These are phyloP conservation scores for Brachionus sp. DNA, from an alignment of 1,140 invertebrate genomes.

Conservation along the genomic window DNA sequence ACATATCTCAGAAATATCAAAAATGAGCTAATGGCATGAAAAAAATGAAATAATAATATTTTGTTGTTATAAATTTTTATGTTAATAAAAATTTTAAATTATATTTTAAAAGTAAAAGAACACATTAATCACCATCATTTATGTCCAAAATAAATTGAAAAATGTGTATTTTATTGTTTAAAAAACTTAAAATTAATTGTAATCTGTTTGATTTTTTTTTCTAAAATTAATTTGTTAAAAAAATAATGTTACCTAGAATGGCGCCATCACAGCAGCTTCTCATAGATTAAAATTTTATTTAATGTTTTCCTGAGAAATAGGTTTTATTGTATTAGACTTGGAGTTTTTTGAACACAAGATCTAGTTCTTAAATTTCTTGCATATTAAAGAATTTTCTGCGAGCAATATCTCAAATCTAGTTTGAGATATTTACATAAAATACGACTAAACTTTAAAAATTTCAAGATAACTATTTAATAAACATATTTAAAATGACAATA, in stretches of 20 bases:
- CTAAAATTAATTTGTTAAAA: neutral
- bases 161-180: too few relatives aligned
- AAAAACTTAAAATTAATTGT: too few relatives aligned
- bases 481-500: slow-evolving; percentile 5
- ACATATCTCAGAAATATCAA: too few relatives aligned
- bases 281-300: neutral
- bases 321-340: neutral
- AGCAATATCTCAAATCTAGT: neutral
- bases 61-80: too few relatives aligned
- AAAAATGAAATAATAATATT: too few relatives aligned
- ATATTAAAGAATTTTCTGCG: neutral
- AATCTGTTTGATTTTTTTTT: too few relatives aligned
- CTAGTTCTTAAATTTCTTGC: neutral
- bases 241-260: neutral
- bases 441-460: neutral
- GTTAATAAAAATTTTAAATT: too few relatives aligned
- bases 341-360: neutral
- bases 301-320: neutral
- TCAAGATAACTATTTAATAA: slow-evolving; percentile 6
- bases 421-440: slow-evolving; percentile 5
- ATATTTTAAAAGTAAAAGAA: too few relatives aligned
- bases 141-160: too few relatives aligned
- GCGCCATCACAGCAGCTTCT: neutral
- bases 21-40: too few relatives aligned
- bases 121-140: too few relatives aligned